phyloP scores from a whole-genome alignment of 1,140 invertebrate genomes.

The Diprion similis region DNA sequence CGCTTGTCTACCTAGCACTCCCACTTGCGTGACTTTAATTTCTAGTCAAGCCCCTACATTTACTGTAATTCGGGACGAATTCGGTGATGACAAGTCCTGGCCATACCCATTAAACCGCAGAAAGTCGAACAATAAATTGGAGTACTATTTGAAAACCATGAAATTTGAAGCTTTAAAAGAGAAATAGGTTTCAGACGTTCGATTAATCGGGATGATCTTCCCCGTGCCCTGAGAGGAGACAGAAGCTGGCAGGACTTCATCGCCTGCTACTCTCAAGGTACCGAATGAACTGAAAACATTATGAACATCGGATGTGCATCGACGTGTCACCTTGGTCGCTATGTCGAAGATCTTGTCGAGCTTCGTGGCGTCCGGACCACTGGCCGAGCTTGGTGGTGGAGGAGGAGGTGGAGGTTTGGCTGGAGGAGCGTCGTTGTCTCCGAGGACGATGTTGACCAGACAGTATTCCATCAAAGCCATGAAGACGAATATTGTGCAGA shows the following conservation, averaged over 20 bases:
- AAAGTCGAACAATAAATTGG: conserved; percentile 12
- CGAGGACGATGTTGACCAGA: conserved; percentile 87
- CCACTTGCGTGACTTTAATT: too few species aligned
- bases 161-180: too few species aligned
- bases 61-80: too few species aligned
- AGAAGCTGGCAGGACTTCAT: conserved; percentile 27
- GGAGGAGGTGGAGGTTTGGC: conserved; percentile 51
- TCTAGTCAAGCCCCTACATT: too few species aligned
- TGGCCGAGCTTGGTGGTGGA: conserved; percentile 46
- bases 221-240: conserved; percentile 31
- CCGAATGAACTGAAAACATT: too few species aligned
- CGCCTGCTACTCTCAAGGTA: too few species aligned
- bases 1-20: too few species aligned
- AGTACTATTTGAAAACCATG: background rate
- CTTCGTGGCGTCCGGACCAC: conserved; percentile 52
- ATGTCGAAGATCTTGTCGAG: conserved; percentile 66
- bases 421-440: conserved; percentile 71
- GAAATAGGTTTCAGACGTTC: too few species aligned
- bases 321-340: conserved; percentile 56
- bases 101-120: too few species aligned
- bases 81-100: too few species aligned
- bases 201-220: background rate
- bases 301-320: background rate
- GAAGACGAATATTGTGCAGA: conserved; percentile 91
- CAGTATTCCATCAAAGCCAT: conserved; percentile 95